Base-by-base conservation (phyloP, 1,140 invertebrate genomes). In the Globodera ellingtonae region DNA sequence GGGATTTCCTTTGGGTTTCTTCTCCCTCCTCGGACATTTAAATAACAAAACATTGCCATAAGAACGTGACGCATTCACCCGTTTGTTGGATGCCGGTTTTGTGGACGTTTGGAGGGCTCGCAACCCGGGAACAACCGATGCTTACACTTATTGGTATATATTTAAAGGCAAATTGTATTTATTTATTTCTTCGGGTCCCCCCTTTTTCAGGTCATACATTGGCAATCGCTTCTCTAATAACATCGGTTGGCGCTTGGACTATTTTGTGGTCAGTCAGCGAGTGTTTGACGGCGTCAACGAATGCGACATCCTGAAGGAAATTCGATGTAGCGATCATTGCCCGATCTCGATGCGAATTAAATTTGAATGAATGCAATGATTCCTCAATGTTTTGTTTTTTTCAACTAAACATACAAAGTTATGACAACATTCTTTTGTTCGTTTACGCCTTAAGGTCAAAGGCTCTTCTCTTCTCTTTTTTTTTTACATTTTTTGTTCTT, bases 211-310 rank as follows among this genome's bases (percentile, higher is more conserved):
- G 81, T 72, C 81, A 3, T 96, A 96, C 89, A 94, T 96, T 91
- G 91, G 90, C 67, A 95, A 95, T 89, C 91, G 94, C 35, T 91
- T 97, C 79, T 90, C 92, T 4, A 96, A 94, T 86, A 97, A 99
- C 91, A 92, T 96, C 86, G 97, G 97, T 90, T 98, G 97, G 95
- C 92, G 96, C 89, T 90, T 98, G 81, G 96, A 98, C 91, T 98
- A 98, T 89, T 97, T 95, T 89, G 92, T 98, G 21, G 89, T 96
- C 0, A 97, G 95, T 0, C 91, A 96, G 85, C 91, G 93, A 78
- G 90, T 98, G 15, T 88, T 93, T 75, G 90, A 93, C 2, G 92
- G 93, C 44, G 87, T 97, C 13, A 94, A 94, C 89, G 95, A 97
- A 88, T 94, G 92, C 89, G 90, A 48, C 94, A 95, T 72, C 18